Evolutionary conservation across 2,888 invertebrate genomes (phyloP).

Genomic region (Neuroscelio doddi): DNA sequence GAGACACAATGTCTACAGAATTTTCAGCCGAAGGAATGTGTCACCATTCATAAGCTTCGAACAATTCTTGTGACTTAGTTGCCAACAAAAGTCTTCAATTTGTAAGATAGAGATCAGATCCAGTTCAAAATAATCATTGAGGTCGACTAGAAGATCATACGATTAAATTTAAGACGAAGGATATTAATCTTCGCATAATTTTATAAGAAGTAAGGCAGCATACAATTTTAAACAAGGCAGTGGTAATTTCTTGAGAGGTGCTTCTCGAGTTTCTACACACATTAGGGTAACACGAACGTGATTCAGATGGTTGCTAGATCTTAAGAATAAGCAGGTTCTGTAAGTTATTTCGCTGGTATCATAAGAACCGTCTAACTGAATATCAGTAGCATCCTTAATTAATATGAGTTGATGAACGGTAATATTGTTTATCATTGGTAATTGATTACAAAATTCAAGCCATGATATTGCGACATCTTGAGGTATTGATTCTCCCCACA

Average conservation of each 20-base stretch:
- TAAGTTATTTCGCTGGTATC: constrained; percentile 37
- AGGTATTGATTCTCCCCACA: constrained; percentile 46
- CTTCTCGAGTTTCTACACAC: too few relatives aligned
- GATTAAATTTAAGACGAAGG: too few relatives aligned
- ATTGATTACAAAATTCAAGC: constrained; percentile 18
- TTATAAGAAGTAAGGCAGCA: constrained; percentile 16
- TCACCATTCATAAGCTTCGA: constrained; percentile 20
- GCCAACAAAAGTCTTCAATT: constrained; percentile 39
- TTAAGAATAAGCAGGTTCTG: constrained; percentile 29
- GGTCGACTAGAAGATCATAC: constrained; percentile 16
- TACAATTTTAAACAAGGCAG: constrained; percentile 41
- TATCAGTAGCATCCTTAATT: not conserved
- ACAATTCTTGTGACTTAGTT: constrained; percentile 29
- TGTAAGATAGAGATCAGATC: constrained; percentile 21
- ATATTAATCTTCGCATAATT: not conserved
- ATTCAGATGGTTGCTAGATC: not conserved
- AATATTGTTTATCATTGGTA: not conserved
- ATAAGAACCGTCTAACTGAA: constrained; percentile 40
- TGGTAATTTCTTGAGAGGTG: constrained; percentile 19
- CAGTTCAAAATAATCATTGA: constrained; percentile 23
- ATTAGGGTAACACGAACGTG: too few relatives aligned
- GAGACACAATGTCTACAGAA: constrained; percentile 43
- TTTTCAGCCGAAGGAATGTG: constrained; percentile 39
- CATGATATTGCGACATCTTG: constrained; percentile 19
- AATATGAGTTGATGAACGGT: not conserved